phyloP scores from a whole-genome alignment of 2,888 invertebrate genomes.

The Rhingia rostrata region DNA sequence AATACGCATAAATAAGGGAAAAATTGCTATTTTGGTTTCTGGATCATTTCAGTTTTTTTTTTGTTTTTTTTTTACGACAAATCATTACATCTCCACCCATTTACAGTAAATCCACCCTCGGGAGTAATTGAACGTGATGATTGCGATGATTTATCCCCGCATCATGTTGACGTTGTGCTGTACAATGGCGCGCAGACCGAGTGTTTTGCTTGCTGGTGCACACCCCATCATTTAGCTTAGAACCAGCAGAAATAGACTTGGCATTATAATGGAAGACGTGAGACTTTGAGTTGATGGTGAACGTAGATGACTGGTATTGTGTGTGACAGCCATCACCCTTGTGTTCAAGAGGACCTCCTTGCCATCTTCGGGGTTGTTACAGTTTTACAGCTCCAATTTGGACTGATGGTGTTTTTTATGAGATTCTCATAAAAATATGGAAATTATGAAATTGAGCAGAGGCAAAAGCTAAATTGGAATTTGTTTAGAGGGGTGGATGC shows the following conservation, averaged over 20 bases:
- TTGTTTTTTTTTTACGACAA: slow-evolving; percentile 60
- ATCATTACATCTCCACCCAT: slow-evolving; percentile 73
- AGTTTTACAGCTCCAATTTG: slow-evolving; percentile 70
- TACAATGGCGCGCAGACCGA: slow-evolving; percentile 1
- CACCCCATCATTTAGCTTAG: slow-evolving; percentile 65
- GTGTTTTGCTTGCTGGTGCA: slow-evolving; percentile 43
- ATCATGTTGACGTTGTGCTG: slow-evolving; percentile 40
- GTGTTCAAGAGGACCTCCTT: not conserved
- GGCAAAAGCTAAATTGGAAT: slow-evolving; percentile 54
- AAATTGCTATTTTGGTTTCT: slow-evolving; percentile 10
- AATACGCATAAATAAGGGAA: slow-evolving; percentile 39
- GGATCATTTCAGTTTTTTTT: slow-evolving; percentile 30
- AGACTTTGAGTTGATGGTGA: slow-evolving; percentile 48
- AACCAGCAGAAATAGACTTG: slow-evolving; percentile 38
- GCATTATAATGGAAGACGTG: slow-evolving; percentile 70
- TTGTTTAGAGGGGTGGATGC: not conserved
- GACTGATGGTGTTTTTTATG: slow-evolving; percentile 72
- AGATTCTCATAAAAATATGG: slow-evolving; percentile 71
- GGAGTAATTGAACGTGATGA: slow-evolving; percentile 75
- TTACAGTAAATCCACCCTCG: slow-evolving; percentile 73
- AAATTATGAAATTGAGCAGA: slow-evolving; percentile 69
- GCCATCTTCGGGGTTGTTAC: slow-evolving; percentile 43
- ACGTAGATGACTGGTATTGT: slow-evolving; percentile 21
- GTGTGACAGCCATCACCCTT: slow-evolving; percentile 20
- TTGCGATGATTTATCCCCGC: slow-evolving; percentile 73